A percentile compares a stretch with the other conserved stretches of the same genome.
Evolutionary conservation across 2,888 invertebrate species (phyloP).

Genomic region (Himalopsyche tibetana): DNA sequence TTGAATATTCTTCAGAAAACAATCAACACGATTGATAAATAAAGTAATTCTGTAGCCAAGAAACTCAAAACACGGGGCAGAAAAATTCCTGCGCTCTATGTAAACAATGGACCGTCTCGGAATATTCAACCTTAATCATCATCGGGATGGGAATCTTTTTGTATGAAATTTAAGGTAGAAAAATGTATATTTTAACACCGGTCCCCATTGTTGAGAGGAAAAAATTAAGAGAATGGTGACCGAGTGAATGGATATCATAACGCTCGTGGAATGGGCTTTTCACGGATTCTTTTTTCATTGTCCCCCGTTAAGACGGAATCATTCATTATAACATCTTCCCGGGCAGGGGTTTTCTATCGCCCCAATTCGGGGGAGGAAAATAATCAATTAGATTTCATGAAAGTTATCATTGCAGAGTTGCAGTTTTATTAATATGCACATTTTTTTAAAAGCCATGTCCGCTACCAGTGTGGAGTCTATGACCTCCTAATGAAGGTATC

Average conservation of each 20-base stretch:
- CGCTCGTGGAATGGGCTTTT: conserved; percentile 53
- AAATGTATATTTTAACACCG: conserved; percentile 64
- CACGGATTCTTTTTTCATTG: conserved; percentile 52
- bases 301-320: conserved; percentile 55
- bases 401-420: no score
- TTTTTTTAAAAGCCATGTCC: no score
- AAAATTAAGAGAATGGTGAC: conserved; percentile 63
- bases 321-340: conserved; percentile 55
- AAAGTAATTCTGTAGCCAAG: no score
- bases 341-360: neutral
- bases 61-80: no score
- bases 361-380: no score
- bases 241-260: conserved; percentile 63
- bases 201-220: conserved; percentile 59
- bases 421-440: no score
- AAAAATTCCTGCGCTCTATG: conserved; percentile 52
- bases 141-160: conserved; percentile 64
- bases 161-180: conserved; percentile 63
- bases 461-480: no score
- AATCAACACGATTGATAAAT: no score
- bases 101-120: conserved; percentile 63
- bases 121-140: conserved; percentile 63
- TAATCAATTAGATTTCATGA: no score
- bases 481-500: no score
- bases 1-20: no score